phyloP scores from a whole-genome alignment of 2,113 vertebrate species.

The Brachypodius melanocephalos region DNA sequence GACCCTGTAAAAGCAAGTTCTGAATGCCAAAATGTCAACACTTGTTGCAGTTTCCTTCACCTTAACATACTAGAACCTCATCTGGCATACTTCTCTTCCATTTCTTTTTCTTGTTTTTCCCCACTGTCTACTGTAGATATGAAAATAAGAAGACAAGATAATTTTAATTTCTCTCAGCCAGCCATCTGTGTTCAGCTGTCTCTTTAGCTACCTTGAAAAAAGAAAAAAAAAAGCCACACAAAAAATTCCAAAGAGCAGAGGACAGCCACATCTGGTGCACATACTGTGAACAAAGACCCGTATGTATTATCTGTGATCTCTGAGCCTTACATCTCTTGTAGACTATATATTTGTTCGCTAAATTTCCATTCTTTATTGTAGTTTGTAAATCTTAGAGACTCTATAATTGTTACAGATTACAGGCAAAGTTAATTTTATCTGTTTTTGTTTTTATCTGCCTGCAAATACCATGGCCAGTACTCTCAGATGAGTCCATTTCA shows the following conservation, averaged over 20 bases:
- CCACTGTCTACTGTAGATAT: neutral
- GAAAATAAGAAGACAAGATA: neutral
- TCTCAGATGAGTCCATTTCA: neutral
- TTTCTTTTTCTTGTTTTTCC: neutral
- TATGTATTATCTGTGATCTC: neutral
- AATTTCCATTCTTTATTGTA: neutral
- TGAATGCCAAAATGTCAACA: constrained; percentile 24
- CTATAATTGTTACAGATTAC: neutral
- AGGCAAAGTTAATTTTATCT: neutral
- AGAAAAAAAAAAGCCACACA: neutral
- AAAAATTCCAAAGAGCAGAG: neutral
- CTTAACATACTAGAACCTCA: neutral
- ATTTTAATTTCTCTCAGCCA: neutral
- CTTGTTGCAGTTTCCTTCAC: neutral
- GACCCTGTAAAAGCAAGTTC: constrained; percentile 40
- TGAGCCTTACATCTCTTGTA: neutral
- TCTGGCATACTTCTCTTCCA: neutral
- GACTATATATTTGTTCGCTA: neutral
- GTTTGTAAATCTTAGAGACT: neutral
- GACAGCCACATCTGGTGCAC: neutral
- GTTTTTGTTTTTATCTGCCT: neutral
- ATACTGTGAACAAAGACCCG: neutral
- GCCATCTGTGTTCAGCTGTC: neutral
- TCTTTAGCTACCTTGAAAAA: neutral
- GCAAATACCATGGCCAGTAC: neutral